phyloP scores from a whole-genome alignment of 1,140 invertebrate genomes.

The Drosophila parvula region DNA sequence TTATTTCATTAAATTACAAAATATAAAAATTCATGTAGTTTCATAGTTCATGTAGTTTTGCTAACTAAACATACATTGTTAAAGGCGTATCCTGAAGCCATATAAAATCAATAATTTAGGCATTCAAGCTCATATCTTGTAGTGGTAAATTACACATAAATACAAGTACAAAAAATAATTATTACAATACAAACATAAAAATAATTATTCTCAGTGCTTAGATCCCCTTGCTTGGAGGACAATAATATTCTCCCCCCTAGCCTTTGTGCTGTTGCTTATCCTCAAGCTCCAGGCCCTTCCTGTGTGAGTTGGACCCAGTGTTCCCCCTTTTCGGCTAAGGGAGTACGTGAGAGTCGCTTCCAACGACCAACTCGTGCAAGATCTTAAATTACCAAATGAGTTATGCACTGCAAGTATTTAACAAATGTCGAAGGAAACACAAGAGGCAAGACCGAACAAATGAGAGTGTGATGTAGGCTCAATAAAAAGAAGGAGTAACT shows the following conservation, averaged over 20 bases:
- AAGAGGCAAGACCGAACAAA: not conserved
- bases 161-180: not conserved
- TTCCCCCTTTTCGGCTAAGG: slow-evolving; percentile 15
- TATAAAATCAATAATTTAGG: no score
- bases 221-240: slow-evolving; percentile 6
- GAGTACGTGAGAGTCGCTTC: slow-evolving; percentile 30
- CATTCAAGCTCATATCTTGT: no score
- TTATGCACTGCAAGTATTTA: slow-evolving; percentile 58
- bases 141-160: no score
- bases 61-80: no score
- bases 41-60: no score
- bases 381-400: slow-evolving; percentile 70
- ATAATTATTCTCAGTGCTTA: not conserved
- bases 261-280: slow-evolving; percentile 2
- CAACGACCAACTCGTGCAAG: slow-evolving; percentile 44
- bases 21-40: no score
- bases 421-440: slow-evolving; percentile 30
- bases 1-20: no score
- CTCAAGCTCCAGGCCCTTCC: slow-evolving; percentile 13
- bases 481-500: no score
- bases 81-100: no score
- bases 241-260: not conserved
- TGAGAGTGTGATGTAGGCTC: not conserved
- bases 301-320: slow-evolving; percentile 21
- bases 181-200: no score